These are phyloP conservation scores for Pagetopsis macropterus DNA, from an alignment of 2,797 vertebrate species.

Conservation along the genomic window DNA sequence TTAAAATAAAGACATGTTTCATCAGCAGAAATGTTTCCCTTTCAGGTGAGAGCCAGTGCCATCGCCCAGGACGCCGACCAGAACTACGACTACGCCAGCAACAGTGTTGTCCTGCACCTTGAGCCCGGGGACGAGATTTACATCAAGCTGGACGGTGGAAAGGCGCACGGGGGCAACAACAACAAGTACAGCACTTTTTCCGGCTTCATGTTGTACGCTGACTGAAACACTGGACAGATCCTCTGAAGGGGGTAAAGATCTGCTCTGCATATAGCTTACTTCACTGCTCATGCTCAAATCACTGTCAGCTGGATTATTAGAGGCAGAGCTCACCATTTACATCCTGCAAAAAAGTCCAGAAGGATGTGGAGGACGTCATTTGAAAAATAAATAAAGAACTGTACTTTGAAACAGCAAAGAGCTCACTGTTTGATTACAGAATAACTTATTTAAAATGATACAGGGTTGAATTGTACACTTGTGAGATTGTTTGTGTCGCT, in stretches of 20 bases:
- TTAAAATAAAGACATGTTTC: constrained; percentile 4
- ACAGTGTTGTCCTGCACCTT: constrained; percentile 95
- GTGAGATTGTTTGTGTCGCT: constrained; percentile 56
- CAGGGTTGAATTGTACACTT: constrained; percentile 37
- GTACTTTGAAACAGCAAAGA: constrained; percentile 37
- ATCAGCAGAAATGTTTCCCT: constrained; percentile 7
- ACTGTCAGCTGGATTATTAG: constrained; percentile 84
- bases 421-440: constrained; percentile 46
- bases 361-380: constrained; percentile 39
- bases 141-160: constrained; percentile 97
- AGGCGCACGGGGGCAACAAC: constrained; percentile 98
- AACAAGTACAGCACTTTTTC: constrained; percentile 99
- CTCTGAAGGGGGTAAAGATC: neutral
- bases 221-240: constrained; percentile 80
- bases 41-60: constrained; percentile 95
- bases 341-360: constrained; percentile 44
- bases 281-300: constrained; percentile 75
- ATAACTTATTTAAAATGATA: constrained; percentile 41
- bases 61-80: constrained; percentile 98
- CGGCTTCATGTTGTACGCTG: constrained; percentile 98
- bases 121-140: constrained; percentile 98
- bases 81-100: constrained; percentile 99
- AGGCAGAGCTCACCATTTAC: constrained; percentile 64
- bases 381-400: constrained; percentile 21
- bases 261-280: constrained; percentile 68